A percentile compares a stretch with the other conserved stretches of the same genome.
These are phyloP conservation scores for Hypsibius dujardini DNA, from an alignment of 1,140 invertebrate species.

Conservation along the genomic window DNA sequence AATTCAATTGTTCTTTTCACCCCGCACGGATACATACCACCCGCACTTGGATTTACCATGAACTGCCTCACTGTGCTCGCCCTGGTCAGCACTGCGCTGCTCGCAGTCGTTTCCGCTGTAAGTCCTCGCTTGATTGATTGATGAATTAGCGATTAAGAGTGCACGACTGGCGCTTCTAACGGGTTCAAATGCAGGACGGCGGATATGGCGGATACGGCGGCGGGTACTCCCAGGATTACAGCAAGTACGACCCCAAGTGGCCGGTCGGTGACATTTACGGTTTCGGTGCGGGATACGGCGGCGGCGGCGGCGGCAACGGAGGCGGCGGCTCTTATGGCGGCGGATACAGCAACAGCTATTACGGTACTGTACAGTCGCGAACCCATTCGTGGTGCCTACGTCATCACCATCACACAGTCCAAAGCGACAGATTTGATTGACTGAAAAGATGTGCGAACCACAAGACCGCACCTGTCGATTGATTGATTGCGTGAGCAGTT, in stretches of 20 bases:
- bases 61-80: too few species aligned
- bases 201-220: neutral
- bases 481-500: too few species aligned
- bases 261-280: conserved; percentile 14
- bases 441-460: neutral
- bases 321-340: conserved; percentile 10
- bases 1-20: too few species aligned
- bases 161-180: too few species aligned
- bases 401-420: neutral
- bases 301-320: conserved; percentile 9
- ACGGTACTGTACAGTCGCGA: neutral
- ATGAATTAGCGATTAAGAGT: too few species aligned
- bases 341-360: conserved; percentile 11
- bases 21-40: too few species aligned
- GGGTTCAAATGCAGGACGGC: neutral
- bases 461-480: neutral
- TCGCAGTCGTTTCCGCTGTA: too few species aligned
- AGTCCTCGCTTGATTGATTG: too few species aligned
- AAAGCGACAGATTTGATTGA: neutral
- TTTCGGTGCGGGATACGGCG: conserved; percentile 11
- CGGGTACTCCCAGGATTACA: neutral
- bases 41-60: too few species aligned
- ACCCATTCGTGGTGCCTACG: too few species aligned
- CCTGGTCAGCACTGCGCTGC: too few species aligned
- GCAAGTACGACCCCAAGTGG: neutral